Evolutionary conservation across 2,888 invertebrate species (phyloP).

Genomic region (Rhingia campestris): DNA sequence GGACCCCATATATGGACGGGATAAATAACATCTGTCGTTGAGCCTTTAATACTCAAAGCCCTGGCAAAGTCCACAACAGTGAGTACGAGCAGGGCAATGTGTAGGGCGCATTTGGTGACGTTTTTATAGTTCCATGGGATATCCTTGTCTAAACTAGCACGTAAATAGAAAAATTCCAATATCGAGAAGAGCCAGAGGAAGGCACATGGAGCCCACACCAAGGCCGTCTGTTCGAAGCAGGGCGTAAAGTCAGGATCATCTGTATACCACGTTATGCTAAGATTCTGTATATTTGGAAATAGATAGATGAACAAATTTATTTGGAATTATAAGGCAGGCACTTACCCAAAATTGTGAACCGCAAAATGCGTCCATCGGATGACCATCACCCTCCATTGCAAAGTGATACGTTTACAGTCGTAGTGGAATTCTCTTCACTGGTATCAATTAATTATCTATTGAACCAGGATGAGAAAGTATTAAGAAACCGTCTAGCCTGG

Average conservation of each 20-base stretch:
- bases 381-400: slow-evolving; percentile 79
- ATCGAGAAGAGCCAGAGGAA: slow-evolving; percentile 91
- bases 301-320: neutral
- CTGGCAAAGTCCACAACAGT: slow-evolving; percentile 88
- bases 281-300: slow-evolving; percentile 86
- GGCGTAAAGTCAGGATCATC: slow-evolving; percentile 92
- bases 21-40: slow-evolving; percentile 84
- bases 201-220: slow-evolving; percentile 94
- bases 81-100: slow-evolving; percentile 86
- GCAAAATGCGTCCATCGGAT: slow-evolving; percentile 89
- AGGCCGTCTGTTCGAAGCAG: slow-evolving; percentile 95
- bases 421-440: neutral
- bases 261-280: slow-evolving; percentile 90
- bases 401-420: neutral
- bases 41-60: slow-evolving; percentile 84
- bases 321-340: slow-evolving; percentile 68
- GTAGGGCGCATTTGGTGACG: slow-evolving; percentile 87
- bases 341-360: slow-evolving; percentile 92
- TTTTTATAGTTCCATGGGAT: slow-evolving; percentile 91
- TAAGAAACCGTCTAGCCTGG: neutral
- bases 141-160: slow-evolving; percentile 89
- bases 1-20: slow-evolving; percentile 91
- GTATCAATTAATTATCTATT: neutral
- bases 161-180: slow-evolving; percentile 89
- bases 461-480: neutral